These are phyloP conservation scores for Phymatocera aterrima DNA, from an alignment of 2,888 invertebrate species.

Conservation along the genomic window DNA sequence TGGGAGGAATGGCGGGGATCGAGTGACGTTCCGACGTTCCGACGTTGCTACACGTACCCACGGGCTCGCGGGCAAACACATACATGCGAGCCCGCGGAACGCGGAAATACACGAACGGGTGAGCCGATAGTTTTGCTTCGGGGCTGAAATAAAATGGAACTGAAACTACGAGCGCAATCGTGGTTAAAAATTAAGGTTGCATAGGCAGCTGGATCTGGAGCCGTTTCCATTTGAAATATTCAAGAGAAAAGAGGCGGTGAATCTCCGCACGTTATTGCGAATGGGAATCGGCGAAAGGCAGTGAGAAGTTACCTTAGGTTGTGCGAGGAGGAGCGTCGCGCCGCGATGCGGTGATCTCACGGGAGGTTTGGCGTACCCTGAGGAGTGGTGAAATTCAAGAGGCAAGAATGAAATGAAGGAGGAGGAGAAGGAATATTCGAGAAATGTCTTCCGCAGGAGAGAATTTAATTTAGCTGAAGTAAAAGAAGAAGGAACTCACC, in stretches of 20 bases:
- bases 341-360: background rate
- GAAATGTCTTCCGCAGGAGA: constrained; percentile 57
- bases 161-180: background rate
- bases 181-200: background rate
- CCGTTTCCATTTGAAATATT: constrained; percentile 1
- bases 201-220: background rate
- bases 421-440: constrained; percentile 59
- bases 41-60: background rate
- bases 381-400: constrained; percentile 52
- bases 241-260: constrained; percentile 15
- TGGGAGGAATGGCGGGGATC: constrained; percentile 26
- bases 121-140: too few species aligned
- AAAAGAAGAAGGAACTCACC: constrained; percentile 62
- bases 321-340: background rate
- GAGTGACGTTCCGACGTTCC: constrained; percentile 39
- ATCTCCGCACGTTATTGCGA: constrained; percentile 6
- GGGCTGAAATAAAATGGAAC: background rate
- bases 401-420: constrained; percentile 6
- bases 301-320: background rate
- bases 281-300: constrained; percentile 15
- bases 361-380: constrained; percentile 8
- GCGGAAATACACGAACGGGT: background rate
- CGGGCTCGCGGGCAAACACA: background rate
- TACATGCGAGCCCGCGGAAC: background rate
- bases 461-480: constrained; percentile 68